Evolutionary conservation across 2,888 invertebrate species (phyloP).

Genomic region (Tinea trinotella): DNA sequence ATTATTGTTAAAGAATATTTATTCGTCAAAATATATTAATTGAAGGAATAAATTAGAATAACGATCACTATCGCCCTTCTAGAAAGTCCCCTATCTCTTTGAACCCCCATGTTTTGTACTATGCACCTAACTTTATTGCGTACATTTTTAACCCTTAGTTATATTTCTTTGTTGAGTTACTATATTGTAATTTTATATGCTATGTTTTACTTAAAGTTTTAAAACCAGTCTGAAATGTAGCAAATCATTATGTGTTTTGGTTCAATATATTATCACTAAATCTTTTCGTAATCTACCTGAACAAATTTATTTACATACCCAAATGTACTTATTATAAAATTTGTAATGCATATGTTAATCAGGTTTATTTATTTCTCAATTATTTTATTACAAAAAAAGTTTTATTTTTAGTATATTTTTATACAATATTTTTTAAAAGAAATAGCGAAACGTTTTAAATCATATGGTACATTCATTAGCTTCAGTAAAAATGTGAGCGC

Average conservation of each 20-base stretch:
- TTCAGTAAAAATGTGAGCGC: background rate
- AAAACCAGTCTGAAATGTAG: background rate
- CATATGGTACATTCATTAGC: background rate
- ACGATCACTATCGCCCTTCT: conserved; percentile 29
- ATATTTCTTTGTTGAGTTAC: background rate
- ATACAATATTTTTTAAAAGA: too few relatives aligned
- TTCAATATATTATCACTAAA: too few relatives aligned
- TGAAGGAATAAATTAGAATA: conserved; percentile 61
- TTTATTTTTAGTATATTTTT: too few relatives aligned
- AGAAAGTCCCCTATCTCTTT: conserved; percentile 1
- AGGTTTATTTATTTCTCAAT: too few relatives aligned
- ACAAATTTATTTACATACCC: too few relatives aligned
- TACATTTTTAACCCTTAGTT: background rate
- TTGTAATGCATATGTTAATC: too few relatives aligned
- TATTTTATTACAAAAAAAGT: too few relatives aligned
- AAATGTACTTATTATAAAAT: too few relatives aligned
- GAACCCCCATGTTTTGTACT: background rate
- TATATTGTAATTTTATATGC: background rate
- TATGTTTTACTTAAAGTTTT: background rate
- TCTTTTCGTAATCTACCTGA: too few relatives aligned
- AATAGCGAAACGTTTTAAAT: too few relatives aligned
- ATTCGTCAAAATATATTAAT: conserved; percentile 42
- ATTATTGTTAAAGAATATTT: background rate
- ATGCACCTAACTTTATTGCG: background rate
- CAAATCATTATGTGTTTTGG: too few relatives aligned